Evolutionary conservation across 2,888 invertebrate genomes (phyloP).

Genomic region (Drosophila nigricruria): DNA sequence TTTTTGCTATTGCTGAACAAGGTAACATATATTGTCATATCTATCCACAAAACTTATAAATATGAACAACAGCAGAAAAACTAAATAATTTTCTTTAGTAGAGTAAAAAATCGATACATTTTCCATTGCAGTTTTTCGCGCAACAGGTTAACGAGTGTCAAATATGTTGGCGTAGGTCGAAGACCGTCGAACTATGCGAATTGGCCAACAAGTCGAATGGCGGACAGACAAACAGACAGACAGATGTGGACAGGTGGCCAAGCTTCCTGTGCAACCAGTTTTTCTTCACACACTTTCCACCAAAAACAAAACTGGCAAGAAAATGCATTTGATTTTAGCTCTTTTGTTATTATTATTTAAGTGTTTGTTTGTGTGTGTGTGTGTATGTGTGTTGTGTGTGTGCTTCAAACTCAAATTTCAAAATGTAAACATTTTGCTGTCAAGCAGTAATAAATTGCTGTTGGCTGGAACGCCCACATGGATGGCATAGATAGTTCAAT

Average conservation of each 20-base stretch:
- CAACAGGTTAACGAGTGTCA: slow-evolving; percentile 55
- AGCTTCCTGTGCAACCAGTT: slow-evolving; percentile 72
- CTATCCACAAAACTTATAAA: background rate
- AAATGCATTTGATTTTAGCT: slow-evolving; percentile 27
- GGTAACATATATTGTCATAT: background rate
- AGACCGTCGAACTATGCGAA: slow-evolving; percentile 71
- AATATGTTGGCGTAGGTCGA: slow-evolving; percentile 74
- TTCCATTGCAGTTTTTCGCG: slow-evolving; percentile 23
- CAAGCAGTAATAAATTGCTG: slow-evolving; percentile 40
- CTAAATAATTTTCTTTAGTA: background rate
- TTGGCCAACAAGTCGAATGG: slow-evolving; percentile 65
- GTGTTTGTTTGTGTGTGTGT: slow-evolving; percentile 7
- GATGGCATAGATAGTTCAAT: slow-evolving; percentile 55
- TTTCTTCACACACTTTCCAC: slow-evolving; percentile 56
- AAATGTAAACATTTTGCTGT: slow-evolving; percentile 49
- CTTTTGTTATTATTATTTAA: slow-evolving; percentile 26
- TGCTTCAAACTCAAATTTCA: slow-evolving; percentile 50
- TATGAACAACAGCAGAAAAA: background rate
- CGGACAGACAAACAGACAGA: slow-evolving; percentile 33
- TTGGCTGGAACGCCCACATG: slow-evolving; percentile 55
- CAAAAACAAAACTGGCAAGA: slow-evolving; percentile 7
- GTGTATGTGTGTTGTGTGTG: background rate
- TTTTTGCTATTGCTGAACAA: background rate
- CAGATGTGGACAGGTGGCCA: slow-evolving; percentile 53
- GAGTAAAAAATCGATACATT: background rate